Evolutionary conservation across 2,113 vertebrate genomes (phyloP), one percentile per base, ranked within the genome.

Genomic region (Climacteris rufus): DNA sequence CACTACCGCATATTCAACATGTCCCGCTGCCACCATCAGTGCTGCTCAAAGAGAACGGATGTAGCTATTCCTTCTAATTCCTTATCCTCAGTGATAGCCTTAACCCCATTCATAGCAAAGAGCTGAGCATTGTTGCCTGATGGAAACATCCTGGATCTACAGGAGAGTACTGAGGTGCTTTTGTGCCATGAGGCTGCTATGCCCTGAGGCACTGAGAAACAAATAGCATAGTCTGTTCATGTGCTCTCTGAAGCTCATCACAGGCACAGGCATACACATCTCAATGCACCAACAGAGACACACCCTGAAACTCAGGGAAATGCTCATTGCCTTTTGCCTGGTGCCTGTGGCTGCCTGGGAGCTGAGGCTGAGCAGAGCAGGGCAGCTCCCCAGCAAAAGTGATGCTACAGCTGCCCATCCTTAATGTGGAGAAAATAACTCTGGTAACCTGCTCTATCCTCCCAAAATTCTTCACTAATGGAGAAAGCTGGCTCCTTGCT

Each of bases 401-500:
- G 13, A 8, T 0, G 1, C 47, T 60, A 25, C 39, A 71, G 23
- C 56, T 68, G 30, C 44, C 10, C 21, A 9, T 68, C 33, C 40
- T 42, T 59, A 10, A 28, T 4, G 13, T 31, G 78, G 9, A 59
- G 56, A 63, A 68, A 68, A 52, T 33, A 77, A 1, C n/a, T 7
- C 6, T 4, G 10, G 10, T 9, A 24, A 12, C 0, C 0, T 20
- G 19, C 31, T 69, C 15, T 64, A 10, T 7, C 9, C 37, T 39
- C 28, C 11, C 15, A 60, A 19, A 49, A 19, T 8, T 52, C 15
- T 60, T 65, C 56, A 10, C 19, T 24, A 23, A 39, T 24, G 17
- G 37, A 74, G 15, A 80, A 28, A 39, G 11, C 30, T 74, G 50
- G 19, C 2, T 17, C 20, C 53, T 35, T 42, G 33, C 35, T 63